phyloP scores from a whole-genome alignment of 2,888 invertebrate species.

The Euproctis similis region DNA sequence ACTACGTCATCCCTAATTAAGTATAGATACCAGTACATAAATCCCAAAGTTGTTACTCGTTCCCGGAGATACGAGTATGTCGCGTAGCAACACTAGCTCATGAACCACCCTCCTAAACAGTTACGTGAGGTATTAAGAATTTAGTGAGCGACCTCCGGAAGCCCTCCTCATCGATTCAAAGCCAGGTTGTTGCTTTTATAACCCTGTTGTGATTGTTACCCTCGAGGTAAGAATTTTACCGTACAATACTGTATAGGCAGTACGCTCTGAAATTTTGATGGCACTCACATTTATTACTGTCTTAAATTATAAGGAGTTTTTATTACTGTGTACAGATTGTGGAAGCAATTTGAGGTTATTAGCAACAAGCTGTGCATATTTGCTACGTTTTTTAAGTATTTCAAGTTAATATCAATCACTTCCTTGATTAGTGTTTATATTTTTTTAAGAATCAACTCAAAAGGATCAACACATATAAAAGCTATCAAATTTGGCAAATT shows the following conservation, averaged over 20 bases:
- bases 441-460: too few relatives aligned
- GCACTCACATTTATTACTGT: constrained; percentile 9
- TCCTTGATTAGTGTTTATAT: too few relatives aligned
- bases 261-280: constrained; percentile 17
- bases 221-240: constrained; percentile 21
- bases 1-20: too few relatives aligned
- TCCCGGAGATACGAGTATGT: constrained; percentile 13
- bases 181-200: constrained; percentile 29
- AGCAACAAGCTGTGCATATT: constrained; percentile 2
- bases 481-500: too few relatives aligned
- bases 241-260: constrained; percentile 16
- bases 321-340: constrained; percentile 3
- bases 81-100: constrained; percentile 27
- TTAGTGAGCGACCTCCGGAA: constrained; percentile 50
- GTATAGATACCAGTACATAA: too few relatives aligned
- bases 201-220: constrained; percentile 30
- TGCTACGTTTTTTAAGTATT: too few relatives aligned
- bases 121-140: constrained; percentile 76
- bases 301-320: constrained; percentile 18
- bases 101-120: constrained; percentile 61
- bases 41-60: constrained; percentile 22
- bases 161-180: constrained; percentile 32
- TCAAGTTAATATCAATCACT: too few relatives aligned
- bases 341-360: constrained; percentile 3
- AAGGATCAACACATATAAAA: too few relatives aligned